These are phyloP conservation scores for Cichladusa arquata DNA, from an alignment of 2,113 vertebrate species.

Conservation along the genomic window DNA sequence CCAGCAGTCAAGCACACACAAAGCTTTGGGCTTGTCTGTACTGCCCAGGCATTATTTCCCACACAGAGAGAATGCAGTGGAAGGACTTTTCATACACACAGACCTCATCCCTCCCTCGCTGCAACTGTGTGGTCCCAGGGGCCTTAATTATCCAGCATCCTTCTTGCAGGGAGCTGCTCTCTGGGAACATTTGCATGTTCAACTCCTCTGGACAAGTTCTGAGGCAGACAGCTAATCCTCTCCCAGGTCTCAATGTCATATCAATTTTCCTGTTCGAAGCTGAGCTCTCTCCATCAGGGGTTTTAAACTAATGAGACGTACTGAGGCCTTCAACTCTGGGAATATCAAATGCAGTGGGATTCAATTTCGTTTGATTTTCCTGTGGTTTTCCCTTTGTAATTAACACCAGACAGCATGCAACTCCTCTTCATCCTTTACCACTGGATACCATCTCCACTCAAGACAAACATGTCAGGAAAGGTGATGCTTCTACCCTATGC, in stretches of 20 bases:
- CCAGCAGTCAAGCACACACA: neutral
- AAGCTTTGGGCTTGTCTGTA: neutral
- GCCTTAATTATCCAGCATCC: constrained; percentile 35
- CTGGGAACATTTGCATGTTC: constrained; percentile 34
- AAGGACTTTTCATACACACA: neutral
- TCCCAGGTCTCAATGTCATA: constrained; percentile 67
- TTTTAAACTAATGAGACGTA: constrained; percentile 70
- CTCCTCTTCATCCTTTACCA: neutral
- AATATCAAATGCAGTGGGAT: constrained; percentile 53
- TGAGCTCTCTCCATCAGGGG: constrained; percentile 60
- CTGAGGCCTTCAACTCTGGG: constrained; percentile 51
- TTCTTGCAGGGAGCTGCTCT: neutral
- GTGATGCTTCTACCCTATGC: neutral
- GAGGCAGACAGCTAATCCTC: constrained; percentile 61
- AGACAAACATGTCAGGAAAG: constrained; percentile 33
- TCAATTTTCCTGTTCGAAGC: constrained; percentile 70
- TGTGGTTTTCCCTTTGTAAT: constrained; percentile 52
- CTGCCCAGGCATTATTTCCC: neutral
- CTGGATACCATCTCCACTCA: neutral
- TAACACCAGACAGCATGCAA: constrained; percentile 26
- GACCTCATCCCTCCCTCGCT: neutral
- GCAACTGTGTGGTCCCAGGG: neutral
- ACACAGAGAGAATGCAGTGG: neutral
- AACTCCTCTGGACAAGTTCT: constrained; percentile 29
- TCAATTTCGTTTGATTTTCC: constrained; percentile 26